phyloP scores from a whole-genome alignment of 2,888 invertebrate genomes.

The Piscicola geometra region DNA sequence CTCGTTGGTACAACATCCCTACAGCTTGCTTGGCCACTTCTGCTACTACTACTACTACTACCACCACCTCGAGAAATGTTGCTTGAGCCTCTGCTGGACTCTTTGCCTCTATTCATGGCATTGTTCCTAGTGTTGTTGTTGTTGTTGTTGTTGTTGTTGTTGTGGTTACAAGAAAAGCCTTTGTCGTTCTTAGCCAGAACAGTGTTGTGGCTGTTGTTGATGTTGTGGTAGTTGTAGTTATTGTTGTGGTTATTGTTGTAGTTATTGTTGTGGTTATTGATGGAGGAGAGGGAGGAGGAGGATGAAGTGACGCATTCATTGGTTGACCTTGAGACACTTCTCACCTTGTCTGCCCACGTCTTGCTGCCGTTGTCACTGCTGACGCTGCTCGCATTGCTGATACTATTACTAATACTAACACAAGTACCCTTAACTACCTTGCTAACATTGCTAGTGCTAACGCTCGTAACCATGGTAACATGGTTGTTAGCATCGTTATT shows the following conservation, averaged over 20 bases:
- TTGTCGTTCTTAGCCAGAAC: background rate
- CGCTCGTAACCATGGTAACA: too few species aligned
- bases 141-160: background rate
- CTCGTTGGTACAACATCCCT: too few species aligned
- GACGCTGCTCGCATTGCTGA: background rate
- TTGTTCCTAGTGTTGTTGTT: too few species aligned
- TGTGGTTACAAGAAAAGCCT: too few species aligned
- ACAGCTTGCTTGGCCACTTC: background rate
- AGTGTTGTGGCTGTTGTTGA: background rate
- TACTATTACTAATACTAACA: background rate
- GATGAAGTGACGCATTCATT: conserved; percentile 7
- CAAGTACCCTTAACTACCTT: background rate
- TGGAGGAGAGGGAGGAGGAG: background rate
- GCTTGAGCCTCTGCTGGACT: too few species aligned
- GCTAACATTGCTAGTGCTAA: too few species aligned
- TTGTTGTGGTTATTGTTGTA: background rate
- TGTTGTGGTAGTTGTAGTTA: background rate
- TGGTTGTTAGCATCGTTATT: background rate
- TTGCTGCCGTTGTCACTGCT: background rate
- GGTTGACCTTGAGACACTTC: background rate
- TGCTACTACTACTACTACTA: too few species aligned
- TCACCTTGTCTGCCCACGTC: conserved; percentile 21
- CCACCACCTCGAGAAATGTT: too few species aligned
- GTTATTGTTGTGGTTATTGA: background rate
- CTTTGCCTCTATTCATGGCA: background rate